These are phyloP conservation scores for Periophthalmus magnuspinnatus DNA, from an alignment of 2,797 vertebrate genomes.

Conservation along the genomic window DNA sequence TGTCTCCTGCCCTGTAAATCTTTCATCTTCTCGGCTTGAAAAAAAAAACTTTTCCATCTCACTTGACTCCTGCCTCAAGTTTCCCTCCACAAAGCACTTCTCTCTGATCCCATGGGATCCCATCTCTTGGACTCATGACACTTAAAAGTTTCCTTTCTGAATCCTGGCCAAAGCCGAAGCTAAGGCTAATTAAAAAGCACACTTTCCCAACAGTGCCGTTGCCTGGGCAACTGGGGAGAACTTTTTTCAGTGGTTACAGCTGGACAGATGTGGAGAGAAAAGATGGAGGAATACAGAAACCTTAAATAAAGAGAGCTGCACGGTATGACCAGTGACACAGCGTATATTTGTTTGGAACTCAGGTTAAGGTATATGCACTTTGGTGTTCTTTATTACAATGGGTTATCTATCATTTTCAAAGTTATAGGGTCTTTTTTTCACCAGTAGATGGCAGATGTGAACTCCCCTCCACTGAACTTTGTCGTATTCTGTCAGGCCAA, in stretches of 20 bases:
- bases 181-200: conserved; percentile 46
- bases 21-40: conserved; percentile 16
- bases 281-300: neutral
- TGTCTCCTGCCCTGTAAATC: conserved; percentile 11
- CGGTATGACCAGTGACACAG: neutral
- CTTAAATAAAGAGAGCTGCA: neutral
- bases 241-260: conserved; percentile 11
- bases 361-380: no score
- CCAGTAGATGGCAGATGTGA: no score
- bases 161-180: conserved; percentile 21
- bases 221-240: conserved; percentile 26
- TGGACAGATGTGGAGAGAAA: conserved; percentile 12
- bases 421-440: no score
- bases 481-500: no score
- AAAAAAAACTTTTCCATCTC: conserved; percentile 5
- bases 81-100: conserved; percentile 29
- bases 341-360: no score
- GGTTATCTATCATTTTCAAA: no score
- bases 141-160: conserved; percentile 29
- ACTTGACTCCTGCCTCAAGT: conserved; percentile 28
- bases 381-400: no score
- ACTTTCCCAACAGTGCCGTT: conserved; percentile 25
- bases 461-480: no score
- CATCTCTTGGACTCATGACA: conserved; percentile 42
- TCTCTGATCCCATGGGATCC: neutral